Conservation (phyloP, 35 echinoderm and acorn worm genomes). For the Apostichopus californicus region DNA sequence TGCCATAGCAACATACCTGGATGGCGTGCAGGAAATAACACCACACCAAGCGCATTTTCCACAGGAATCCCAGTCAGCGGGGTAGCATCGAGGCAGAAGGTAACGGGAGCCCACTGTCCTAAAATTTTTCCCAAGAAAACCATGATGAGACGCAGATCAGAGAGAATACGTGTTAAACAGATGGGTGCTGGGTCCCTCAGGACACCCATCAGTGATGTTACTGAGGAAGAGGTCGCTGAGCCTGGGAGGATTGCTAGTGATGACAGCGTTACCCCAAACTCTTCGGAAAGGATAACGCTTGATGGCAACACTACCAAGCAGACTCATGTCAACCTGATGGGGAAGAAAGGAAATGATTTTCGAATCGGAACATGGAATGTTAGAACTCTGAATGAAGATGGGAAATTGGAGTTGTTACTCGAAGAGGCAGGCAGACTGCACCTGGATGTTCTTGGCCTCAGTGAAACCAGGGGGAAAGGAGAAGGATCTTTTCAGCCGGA, state of each 20-base stretch:
- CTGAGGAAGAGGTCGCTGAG: conserved; percentile 51
- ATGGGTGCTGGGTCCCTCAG: conserved; percentile 1
- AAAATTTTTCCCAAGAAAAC: conserved; percentile 8
- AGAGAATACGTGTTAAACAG: conserved; percentile 13
- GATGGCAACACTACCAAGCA: conserved; percentile 5
- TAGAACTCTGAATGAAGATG: background rate
- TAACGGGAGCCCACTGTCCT: conserved; percentile 19
- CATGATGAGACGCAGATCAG: conserved; percentile 2
- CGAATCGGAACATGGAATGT: conserved; percentile 46
- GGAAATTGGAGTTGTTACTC: background rate
- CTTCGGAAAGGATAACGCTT: conserved; percentile 15
- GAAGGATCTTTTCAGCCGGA: background rate
- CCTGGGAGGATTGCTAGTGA: background rate
- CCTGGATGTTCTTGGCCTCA: conserved; percentile 13
- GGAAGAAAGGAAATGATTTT: conserved; percentile 10
- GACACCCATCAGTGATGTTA: conserved; percentile 37
- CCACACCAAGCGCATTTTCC: too few relatives aligned
- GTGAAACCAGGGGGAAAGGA: conserved; percentile 20
- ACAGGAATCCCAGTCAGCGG: conserved; percentile 11
- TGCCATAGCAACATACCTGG: too few relatives aligned
- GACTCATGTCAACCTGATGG: conserved; percentile 10
- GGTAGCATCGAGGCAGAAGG: conserved; percentile 32
- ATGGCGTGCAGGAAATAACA: too few relatives aligned
- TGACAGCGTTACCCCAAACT: conserved; percentile 36
- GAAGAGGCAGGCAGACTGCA: background rate